These are phyloP conservation scores for Campoplex nolae DNA, from an alignment of 2,888 invertebrate species.

Conservation along the genomic window DNA sequence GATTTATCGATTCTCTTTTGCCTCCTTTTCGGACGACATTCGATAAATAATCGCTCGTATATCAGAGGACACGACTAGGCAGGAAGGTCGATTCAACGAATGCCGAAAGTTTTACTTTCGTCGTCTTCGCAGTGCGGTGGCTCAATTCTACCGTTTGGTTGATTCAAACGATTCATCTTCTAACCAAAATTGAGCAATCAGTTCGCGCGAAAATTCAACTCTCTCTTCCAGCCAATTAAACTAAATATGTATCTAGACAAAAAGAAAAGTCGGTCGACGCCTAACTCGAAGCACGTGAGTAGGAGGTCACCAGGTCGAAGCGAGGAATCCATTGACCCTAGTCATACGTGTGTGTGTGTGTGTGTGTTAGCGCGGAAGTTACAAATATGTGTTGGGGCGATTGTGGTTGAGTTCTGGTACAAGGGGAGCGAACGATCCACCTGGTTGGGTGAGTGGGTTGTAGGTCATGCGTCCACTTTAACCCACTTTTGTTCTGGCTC, in stretches of 20 bases:
- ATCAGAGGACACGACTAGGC: background rate
- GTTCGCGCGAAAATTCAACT: background rate
- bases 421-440: slow-evolving; percentile 54
- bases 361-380: slow-evolving; percentile 27
- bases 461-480: slow-evolving; percentile 66
- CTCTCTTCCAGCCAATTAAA: background rate
- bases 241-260: slow-evolving; percentile 12
- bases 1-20: slow-evolving; percentile 20
- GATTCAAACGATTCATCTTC: background rate
- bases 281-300: slow-evolving; percentile 50
- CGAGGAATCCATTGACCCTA: slow-evolving; percentile 67
- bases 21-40: background rate
- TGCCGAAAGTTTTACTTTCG: background rate
- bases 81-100: background rate
- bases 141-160: background rate
- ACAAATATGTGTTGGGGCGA: slow-evolving; percentile 22
- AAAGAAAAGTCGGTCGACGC: slow-evolving; percentile 32
- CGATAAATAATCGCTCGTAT: background rate
- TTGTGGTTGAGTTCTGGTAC: slow-evolving; percentile 46
- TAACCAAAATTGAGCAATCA: background rate
- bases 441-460: slow-evolving; percentile 46
- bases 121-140: background rate
- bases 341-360: slow-evolving; percentile 23
- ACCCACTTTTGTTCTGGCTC: slow-evolving; percentile 57
- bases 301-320: slow-evolving; percentile 65